Percentiles rank a stretch among this genome's conserved stretches.
These are phyloP conservation scores for Tricholaema leucomelas DNA, from an alignment of 2,113 vertebrate genomes.

Conservation along the genomic window DNA sequence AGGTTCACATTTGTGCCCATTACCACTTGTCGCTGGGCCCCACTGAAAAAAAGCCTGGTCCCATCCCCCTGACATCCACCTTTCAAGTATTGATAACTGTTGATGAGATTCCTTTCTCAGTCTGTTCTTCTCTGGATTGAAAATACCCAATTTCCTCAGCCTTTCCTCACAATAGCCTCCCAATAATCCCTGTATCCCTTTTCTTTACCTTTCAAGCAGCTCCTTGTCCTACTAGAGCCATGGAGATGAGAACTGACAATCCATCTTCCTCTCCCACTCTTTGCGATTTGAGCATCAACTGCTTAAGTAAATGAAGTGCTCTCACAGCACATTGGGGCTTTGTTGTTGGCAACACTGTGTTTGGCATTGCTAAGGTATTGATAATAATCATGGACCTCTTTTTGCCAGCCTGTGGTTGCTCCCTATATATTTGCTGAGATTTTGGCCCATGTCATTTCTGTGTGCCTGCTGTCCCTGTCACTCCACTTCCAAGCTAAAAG, in stretches of 20 bases:
- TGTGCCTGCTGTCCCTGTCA: background rate
- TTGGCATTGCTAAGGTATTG: background rate
- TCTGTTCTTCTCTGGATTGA: no score
- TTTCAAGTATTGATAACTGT: no score
- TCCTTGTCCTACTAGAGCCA: no score
- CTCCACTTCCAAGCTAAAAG: background rate
- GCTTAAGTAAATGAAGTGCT: background rate
- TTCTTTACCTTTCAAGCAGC: no score
- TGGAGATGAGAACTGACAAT: background rate
- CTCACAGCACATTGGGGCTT: background rate
- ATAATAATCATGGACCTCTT: background rate
- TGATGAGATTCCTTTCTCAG: no score
- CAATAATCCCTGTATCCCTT: no score
- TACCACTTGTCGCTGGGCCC: no score
- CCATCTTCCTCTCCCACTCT: background rate
- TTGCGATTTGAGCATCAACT: background rate
- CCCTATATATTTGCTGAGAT: background rate
- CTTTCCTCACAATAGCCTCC: no score
- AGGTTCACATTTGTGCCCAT: no score
- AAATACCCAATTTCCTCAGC: no score
- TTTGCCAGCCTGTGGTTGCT: background rate
- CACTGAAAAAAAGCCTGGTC: no score
- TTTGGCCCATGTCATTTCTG: background rate
- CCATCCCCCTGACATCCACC: no score
- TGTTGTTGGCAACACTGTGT: rapidly evolving